Percentiles rank a stretch among this genome's conserved stretches.
phyloP scores from a whole-genome alignment of 2,113 vertebrate genomes.

The Holacanthus passer region DNA sequence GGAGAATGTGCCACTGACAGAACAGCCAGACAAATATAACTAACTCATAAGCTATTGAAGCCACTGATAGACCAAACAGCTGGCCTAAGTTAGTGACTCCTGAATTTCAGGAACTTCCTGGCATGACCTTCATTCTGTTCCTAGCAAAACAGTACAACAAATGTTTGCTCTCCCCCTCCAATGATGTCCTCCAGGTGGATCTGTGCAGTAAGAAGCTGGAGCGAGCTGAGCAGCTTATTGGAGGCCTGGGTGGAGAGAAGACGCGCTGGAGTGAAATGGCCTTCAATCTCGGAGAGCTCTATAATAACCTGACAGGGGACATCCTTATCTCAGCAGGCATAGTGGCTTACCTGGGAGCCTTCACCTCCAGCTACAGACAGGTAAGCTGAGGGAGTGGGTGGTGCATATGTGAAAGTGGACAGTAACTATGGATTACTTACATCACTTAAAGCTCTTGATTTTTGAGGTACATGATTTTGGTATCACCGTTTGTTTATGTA shows the following conservation, averaged over 20 bases:
- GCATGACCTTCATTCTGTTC: neutral
- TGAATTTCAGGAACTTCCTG: neutral
- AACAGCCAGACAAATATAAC: neutral
- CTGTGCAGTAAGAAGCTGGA: constrained; percentile 91
- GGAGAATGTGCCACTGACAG: neutral
- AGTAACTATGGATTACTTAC: neutral
- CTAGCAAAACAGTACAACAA: neutral
- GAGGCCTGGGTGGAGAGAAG: constrained; percentile 92
- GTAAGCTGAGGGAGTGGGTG: constrained; percentile 64
- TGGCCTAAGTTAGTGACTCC: neutral
- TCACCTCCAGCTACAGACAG: constrained; percentile 91
- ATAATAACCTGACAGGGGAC: constrained; percentile 89
- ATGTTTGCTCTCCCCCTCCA: neutral
- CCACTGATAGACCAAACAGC: neutral
- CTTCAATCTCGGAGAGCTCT: constrained; percentile 84
- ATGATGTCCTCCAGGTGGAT: constrained; percentile 81
- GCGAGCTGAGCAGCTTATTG: constrained; percentile 90
- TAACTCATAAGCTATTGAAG: neutral
- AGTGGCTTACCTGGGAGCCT: constrained; percentile 90
- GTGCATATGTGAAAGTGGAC: neutral
- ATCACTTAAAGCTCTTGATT: neutral
- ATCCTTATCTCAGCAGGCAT: constrained; percentile 90
- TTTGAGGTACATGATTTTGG: neutral
- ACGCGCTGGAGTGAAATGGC: constrained; percentile 88
- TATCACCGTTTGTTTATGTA: neutral